Base-by-base conservation (phyloP, 2,113 vertebrate genomes). In the Entelurus aequoreus region DNA sequence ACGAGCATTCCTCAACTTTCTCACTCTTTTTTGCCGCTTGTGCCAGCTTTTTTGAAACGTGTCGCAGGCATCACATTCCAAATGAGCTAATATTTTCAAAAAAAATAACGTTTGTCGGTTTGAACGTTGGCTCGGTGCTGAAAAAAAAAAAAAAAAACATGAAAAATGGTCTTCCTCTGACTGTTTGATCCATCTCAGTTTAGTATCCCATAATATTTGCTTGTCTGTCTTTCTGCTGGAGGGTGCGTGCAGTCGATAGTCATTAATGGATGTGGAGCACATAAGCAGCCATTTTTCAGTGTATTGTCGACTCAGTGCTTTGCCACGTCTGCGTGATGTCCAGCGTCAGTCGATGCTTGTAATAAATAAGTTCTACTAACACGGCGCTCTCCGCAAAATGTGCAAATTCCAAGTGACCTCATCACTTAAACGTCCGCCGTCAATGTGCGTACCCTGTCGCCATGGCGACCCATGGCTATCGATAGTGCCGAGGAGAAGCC, bases 281-380 rank as follows among this genome's bases (percentile, higher is more conserved):
- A 84, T 79, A 83, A 86, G 84, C 81, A 84, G 78, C 81, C 75
- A 84, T 86, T 88, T 88, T 78, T 87, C 81, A 85, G 80, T 77
- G 79, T 82, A 76, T 85, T 87, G 87, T 87, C 85, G 86, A 86
- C 79, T 88, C 75, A 82, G 84, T 87, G 68, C 81, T 87, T 86
- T 84, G 67, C 84, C 58, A 63, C 47, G 40, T 69, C 62, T n/a
- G 62, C 56, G 78, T 69, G 70, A 76, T 77, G 77, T 80, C 64
- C 59, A 65, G 69, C 57, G 73, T 80, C 74, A 77, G 85, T 88
- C 84, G 63, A 88, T 88, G 87, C 68, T 63, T 19, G 19, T 74
- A 75, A 85, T 87, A 86, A 84, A 89, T 88, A 82, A 81, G 60
- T 68, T 61, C 68, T 55, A 48, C 71, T 81, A 84, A 84, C 84